phyloP scores from a whole-genome alignment of 2,888 invertebrate genomes.

The Neria commutata region DNA sequence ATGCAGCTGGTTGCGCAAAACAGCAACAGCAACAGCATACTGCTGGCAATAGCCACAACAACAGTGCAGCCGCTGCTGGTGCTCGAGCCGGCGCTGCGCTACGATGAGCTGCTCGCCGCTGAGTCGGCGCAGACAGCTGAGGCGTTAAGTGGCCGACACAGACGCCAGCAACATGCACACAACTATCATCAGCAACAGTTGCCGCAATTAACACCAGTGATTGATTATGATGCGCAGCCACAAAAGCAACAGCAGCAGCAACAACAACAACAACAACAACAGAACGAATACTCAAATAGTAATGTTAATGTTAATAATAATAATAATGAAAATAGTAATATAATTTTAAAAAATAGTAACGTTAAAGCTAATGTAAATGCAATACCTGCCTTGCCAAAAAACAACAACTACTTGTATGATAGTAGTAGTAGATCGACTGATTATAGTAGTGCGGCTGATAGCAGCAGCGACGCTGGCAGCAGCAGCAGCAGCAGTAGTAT shows the following conservation, averaged over 20 bases:
- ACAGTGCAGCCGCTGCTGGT: conserved; percentile 5
- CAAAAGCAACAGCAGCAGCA: conserved; percentile 29
- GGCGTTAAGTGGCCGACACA: conserved; percentile 11
- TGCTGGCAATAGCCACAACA: conserved; percentile 5
- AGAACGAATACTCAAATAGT: conserved; percentile 59
- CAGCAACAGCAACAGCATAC: conserved; percentile 21
- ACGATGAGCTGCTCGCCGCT: conserved; percentile 12
- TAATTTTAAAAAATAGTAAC: conserved; percentile 38
- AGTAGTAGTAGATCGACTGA: conserved; percentile 51
- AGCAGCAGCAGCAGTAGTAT: no score
- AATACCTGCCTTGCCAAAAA: conserved; percentile 63
- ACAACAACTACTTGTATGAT: conserved; percentile 55
- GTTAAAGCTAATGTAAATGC: conserved; percentile 47
- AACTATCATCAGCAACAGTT: conserved; percentile 25
- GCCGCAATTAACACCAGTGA: not conserved
- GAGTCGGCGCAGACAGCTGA: conserved; percentile 27
- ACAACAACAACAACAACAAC: conserved; percentile 38
- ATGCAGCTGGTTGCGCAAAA: conserved; percentile 48
- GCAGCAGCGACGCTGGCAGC: no score
- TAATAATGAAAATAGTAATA: conserved; percentile 31
- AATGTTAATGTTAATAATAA: conserved; percentile 52
- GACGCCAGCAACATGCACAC: conserved; percentile 18
- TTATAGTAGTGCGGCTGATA: conserved; percentile 47
- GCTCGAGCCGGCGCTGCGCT: conserved; percentile 3
- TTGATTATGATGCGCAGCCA: no score